These are phyloP conservation scores for Axis porcinus DNA, from an alignment of 2,113 vertebrate genomes.

Conservation along the genomic window DNA sequence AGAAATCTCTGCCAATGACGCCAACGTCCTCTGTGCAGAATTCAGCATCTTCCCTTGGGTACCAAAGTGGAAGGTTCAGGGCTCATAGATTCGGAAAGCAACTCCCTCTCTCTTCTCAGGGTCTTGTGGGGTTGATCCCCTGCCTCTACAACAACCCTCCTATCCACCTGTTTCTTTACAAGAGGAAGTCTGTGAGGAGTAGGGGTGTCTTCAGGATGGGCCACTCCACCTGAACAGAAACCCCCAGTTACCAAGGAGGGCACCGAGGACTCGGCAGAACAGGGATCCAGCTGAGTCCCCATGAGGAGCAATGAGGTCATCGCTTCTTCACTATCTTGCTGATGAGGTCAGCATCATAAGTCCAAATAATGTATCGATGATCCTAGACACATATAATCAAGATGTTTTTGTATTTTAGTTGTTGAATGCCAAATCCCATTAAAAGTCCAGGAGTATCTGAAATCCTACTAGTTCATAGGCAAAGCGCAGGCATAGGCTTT, in stretches of 20 bases:
- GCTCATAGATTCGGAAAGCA: accelerated
- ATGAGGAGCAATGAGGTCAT: accelerated
- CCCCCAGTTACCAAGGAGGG: neutral
- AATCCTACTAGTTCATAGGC: neutral
- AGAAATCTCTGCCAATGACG: accelerated
- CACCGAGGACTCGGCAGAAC: neutral
- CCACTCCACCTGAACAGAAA: neutral
- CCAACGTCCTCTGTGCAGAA: neutral
- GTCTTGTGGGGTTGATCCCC: accelerated
- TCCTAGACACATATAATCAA: neutral
- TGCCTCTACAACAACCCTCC: accelerated
- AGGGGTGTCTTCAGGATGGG: no score
- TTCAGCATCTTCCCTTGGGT: neutral
- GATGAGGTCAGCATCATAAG: neutral
- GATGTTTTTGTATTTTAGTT: neutral
- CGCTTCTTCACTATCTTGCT: neutral
- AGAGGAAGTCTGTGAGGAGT: neutral
- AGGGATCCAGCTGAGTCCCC: accelerated
- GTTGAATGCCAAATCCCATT: neutral
- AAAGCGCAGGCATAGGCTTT: neutral
- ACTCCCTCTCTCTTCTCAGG: accelerated
- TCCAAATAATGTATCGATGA: neutral
- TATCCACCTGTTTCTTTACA: neutral
- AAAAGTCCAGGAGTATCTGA: neutral
- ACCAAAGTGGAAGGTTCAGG: accelerated